phyloP scores from a whole-genome alignment of 92 coral and sea anemone species.

The Nematostella vectensis region DNA sequence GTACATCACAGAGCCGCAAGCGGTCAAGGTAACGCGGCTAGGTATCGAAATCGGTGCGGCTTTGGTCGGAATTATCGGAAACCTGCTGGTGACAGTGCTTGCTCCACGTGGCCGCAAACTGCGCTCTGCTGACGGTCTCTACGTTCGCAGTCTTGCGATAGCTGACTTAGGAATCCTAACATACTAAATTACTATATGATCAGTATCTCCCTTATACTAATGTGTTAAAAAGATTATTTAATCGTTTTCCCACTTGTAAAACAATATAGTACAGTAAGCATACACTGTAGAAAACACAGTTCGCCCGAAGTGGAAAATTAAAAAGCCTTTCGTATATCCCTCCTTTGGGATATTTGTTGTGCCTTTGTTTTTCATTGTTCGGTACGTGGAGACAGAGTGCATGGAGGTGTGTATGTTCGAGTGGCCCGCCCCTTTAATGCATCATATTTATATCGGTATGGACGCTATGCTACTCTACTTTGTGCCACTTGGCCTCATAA shows the following conservation, averaged over 20 bases:
- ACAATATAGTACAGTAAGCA: too few species aligned
- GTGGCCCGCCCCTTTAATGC: conserved; percentile 47
- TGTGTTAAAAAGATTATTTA: too few species aligned
- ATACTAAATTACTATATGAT: too few species aligned
- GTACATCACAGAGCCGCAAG: conserved; percentile 39
- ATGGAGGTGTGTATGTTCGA: conserved; percentile 37
- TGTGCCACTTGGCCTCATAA: conserved; percentile 32
- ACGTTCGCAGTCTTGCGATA: conserved; percentile 71
- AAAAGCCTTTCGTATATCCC: too few species aligned
- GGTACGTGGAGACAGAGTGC: conserved; percentile 9
- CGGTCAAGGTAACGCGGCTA: conserved; percentile 29
- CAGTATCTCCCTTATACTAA: too few species aligned
- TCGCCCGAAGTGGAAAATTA: too few species aligned
- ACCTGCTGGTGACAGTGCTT: conserved; percentile 42
- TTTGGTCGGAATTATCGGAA: conserved; percentile 63
- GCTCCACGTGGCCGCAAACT: conserved; percentile 27
- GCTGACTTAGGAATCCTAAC: conserved; percentile 86
- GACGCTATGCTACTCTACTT: conserved; percentile 22
- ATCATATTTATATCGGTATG: conserved; percentile 11
- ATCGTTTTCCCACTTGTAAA: too few species aligned
- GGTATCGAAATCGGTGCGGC: conserved; percentile 44
- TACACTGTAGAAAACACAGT: too few species aligned
- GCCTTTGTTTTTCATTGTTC: conserved; percentile 58
- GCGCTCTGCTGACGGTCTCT: conserved; percentile 43
- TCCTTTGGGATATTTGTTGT: conserved; percentile 52